Evolutionary conservation across 1,140 invertebrate genomes (phyloP), one percentile per base, ranked within the genome.

Genomic region (Drosophila persimilis): DNA sequence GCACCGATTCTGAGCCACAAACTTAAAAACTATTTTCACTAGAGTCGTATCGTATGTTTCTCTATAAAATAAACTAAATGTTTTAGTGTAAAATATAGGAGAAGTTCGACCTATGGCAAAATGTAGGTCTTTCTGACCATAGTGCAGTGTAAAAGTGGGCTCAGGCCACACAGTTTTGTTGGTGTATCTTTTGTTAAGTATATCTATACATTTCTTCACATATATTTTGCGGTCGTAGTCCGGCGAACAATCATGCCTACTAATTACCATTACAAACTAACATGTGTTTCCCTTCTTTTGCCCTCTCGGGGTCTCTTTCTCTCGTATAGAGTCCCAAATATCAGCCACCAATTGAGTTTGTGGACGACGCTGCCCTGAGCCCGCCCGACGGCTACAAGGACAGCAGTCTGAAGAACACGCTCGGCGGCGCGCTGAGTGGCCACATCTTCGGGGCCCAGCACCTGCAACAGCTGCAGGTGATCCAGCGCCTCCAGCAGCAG

Each of bases 381-480:
- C 96, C 96, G 50, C 96, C 96, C 8, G 96, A 97, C 80, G 96
- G 96, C 6, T 97, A 97, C 92, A 97, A 97, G 91, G 96, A 97
- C 81, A 92, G 92, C 92, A 92, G 93, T 74, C 91, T 93, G 55
- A 92, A 93, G 88, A 80, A 90, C 80, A 88, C 93, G 73, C 81
- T 94, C 72, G 92, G 93, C 41, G 93, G 93, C 48, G 93, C 93
- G 65, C 88, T 93, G n/a, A 93, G 93, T 52, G 93, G 93, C 15
- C 93, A 93, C 55, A 93, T 94, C 59, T 94, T 94, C 79, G 93
- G 93, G 15, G 93, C 93, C 44, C 93, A 94, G 78, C 93, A 94
- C 78, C 90, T 94, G 72, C 93, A 94, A 73, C 93, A 94, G 67
- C 89, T 94, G 75, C 92, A 92, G 76, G 92, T 92, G 20, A 92